Base-by-base conservation (phyloP, 2,888 invertebrate species). In the Alsophila aescularia region DNA sequence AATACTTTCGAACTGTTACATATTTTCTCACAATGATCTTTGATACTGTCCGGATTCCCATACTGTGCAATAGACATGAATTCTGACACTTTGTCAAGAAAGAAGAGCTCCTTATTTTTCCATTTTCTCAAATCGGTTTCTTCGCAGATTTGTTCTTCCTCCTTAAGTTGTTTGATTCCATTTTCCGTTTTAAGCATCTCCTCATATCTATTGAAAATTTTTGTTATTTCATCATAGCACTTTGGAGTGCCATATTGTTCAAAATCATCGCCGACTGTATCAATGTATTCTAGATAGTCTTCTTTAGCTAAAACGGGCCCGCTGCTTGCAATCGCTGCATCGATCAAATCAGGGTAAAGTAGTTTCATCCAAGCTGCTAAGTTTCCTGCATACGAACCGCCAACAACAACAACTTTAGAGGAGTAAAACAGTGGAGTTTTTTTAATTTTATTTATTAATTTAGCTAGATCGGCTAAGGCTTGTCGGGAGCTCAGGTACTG, bases 371-470 rank as follows among this genome's bases (percentile, higher is more conserved):
- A 90, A 0, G 86, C 87, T 15, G 90, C 90, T 59, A 90, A 76
- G 49, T 88, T 90, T 6, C 86, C 90, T 1, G 88, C 75, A 50
- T 90, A 90, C 2, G 89, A 90, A 8, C 89, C 88, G 29, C 90
- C 90, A 15, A 90, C 71, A 1, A 86, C 78, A 0, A 90, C 83
- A 0, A 89, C 78, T 73, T 89, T 88, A 0, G 88, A 86, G 1
- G 63, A 62, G 2, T 63, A 66, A 59, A 73, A 87, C 14, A 64
- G 50, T 0, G 73, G 65, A 12, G 57, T 56, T n/a, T 60, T 59
- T 71, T 83, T 85, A 7, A 89, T 75, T 29, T 41, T 43, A 51
- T 67, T 58, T 36, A 90, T 51, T 8, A 90, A 57, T 34, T 63
- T 70, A 2, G 85, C 86, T 13, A 80, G 62, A 69, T 90, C 90